Conservation (phyloP, 2,113 vertebrate genomes). For the Aphelocoma coerulescens region DNA sequence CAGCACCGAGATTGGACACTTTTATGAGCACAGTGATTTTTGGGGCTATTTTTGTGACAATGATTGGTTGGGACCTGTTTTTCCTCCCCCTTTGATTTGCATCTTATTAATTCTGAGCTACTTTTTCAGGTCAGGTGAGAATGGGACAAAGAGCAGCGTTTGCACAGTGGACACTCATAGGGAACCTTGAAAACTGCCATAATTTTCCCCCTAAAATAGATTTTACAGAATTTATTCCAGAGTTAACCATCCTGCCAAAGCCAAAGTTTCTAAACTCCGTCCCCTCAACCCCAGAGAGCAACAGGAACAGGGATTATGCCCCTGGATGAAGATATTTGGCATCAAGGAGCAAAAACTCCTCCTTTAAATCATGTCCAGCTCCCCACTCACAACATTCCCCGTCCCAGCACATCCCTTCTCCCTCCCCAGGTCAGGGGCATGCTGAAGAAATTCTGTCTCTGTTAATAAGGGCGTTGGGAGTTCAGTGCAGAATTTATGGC, state of each 20-base stretch:
- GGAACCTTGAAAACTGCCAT: background rate
- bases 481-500: background rate
- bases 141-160: background rate
- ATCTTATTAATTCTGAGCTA: background rate
- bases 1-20: background rate
- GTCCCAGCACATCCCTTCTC: background rate
- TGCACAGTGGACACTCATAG: background rate
- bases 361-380: background rate
- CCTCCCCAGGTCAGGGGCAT: background rate
- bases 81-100: background rate
- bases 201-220: background rate
- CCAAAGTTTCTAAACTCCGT: fast-evolving
- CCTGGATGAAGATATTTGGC: background rate
- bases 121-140: background rate
- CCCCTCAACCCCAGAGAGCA: background rate
- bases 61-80: background rate
- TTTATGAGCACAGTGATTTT: background rate
- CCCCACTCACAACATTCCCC: background rate
- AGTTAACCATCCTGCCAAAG: background rate
- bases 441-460: background rate
- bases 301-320: background rate
- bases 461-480: background rate
- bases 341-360: background rate
- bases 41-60: background rate
- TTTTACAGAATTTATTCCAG: background rate